Conservation (phyloP, 2,113 vertebrate species). For the Atractosteus spatula region DNA sequence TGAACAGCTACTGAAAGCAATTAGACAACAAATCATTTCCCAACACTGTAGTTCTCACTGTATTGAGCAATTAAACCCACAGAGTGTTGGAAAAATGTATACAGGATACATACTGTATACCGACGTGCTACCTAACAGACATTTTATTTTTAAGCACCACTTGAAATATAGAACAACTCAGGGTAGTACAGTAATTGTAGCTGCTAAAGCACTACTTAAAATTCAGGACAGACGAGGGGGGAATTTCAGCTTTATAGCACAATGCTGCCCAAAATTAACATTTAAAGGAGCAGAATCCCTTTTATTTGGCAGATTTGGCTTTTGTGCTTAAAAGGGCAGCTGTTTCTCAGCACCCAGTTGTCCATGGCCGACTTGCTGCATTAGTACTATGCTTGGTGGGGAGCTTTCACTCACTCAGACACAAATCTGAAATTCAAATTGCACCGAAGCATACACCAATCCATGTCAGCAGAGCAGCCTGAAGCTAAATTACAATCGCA, state of each 20-base stretch:
- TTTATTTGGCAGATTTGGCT: slow-evolving; percentile 14
- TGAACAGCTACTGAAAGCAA: too few relatives aligned
- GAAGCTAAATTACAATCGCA: too few relatives aligned
- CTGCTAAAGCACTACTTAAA: slow-evolving; percentile 11
- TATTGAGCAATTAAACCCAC: too few relatives aligned
- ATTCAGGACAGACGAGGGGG: slow-evolving; percentile 15
- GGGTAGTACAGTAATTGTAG: not conserved
- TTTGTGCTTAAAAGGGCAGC: slow-evolving; percentile 17
- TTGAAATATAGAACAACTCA: not conserved
- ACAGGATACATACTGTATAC: too few relatives aligned
- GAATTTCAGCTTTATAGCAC: slow-evolving; percentile 12
- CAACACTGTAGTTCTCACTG: too few relatives aligned
- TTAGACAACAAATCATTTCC: too few relatives aligned
- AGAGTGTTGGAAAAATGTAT: too few relatives aligned
- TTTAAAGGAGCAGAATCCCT: slow-evolving; percentile 15
- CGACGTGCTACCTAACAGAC: too few relatives aligned
- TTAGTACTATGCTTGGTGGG: slow-evolving; percentile 1
- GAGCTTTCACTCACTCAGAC: not conserved
- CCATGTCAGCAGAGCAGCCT: slow-evolving; percentile 8
- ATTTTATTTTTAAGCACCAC: not conserved
- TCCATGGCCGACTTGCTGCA: not conserved
- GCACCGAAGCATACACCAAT: slow-evolving; percentile 4
- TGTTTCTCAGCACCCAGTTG: slow-evolving; percentile 10
- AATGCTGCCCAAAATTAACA: slow-evolving; percentile 15
- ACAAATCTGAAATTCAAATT: slow-evolving; percentile 22